Conservation (phyloP, 2,797 vertebrate species). For the Heteromormyrus szaboi region DNA sequence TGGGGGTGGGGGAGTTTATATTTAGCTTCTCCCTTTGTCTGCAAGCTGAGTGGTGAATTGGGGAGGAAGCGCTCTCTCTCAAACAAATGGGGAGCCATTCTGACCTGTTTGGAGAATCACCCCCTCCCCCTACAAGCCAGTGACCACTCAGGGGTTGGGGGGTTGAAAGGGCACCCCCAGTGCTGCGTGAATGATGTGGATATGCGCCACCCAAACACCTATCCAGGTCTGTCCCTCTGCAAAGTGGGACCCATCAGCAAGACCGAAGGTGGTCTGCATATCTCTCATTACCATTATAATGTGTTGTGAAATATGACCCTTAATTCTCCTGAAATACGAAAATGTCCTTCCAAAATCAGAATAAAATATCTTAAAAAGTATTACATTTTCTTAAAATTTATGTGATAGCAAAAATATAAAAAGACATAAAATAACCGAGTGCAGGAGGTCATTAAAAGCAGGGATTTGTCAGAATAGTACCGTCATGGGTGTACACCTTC, state of each 20-base stretch:
- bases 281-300: background rate
- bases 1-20: conserved; percentile 46
- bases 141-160: conserved; percentile 10
- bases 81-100: conserved; percentile 32
- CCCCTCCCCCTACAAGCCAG: conserved; percentile 20
- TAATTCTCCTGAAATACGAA: background rate
- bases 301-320: background rate
- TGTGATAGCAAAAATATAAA: background rate
- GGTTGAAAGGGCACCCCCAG: conserved; percentile 37
- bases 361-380: background rate
- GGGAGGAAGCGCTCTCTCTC: conserved; percentile 62
- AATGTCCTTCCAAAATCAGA: background rate
- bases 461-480: background rate
- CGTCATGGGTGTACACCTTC: background rate
- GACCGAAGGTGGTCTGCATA: background rate
- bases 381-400: background rate
- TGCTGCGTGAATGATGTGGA: conserved; percentile 33
- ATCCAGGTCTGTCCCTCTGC: background rate
- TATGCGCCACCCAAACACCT: background rate
- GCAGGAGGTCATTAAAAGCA: background rate
- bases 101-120: conserved; percentile 28
- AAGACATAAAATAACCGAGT: background rate
- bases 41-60: conserved; percentile 44
- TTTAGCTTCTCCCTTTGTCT: conserved; percentile 61
- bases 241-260: background rate